Percentiles rank a stretch among this genome's conserved stretches.
Evolutionary conservation across 1,140 invertebrate genomes (phyloP).

Genomic region (Bombus vancouverensis): DNA sequence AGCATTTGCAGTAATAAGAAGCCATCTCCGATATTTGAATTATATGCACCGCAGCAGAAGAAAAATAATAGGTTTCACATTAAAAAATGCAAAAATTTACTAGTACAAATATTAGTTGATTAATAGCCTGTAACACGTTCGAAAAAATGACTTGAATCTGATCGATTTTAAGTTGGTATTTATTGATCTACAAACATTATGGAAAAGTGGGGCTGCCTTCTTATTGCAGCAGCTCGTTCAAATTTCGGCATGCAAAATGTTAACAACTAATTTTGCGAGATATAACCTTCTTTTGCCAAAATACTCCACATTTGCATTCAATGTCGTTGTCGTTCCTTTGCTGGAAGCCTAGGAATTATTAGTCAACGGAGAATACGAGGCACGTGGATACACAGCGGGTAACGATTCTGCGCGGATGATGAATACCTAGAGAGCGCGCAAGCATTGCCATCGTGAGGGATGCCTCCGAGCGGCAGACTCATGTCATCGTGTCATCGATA

Average conservation of each 20-base stretch:
- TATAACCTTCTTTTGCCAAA: neutral
- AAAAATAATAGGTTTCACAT: neutral
- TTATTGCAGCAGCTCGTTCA: too few relatives aligned
- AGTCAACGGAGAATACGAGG: constrained; percentile 14
- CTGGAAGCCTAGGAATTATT: constrained; percentile 22
- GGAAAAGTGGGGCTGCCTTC: too few relatives aligned
- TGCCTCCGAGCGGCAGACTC: constrained; percentile 69
- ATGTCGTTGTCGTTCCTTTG: neutral
- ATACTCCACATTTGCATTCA: neutral
- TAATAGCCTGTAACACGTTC: neutral
- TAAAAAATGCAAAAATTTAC: neutral
- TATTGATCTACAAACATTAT: neutral
- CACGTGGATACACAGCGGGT: constrained; percentile 29
- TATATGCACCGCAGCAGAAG: too few relatives aligned
- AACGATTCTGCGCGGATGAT: constrained; percentile 37
- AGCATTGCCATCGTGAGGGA: constrained; percentile 63
- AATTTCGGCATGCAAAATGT: neutral
- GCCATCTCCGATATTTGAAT: neutral
- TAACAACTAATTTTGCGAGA: neutral
- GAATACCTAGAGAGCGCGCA: constrained; percentile 13
- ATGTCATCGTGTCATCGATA: constrained; percentile 78
- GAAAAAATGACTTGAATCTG: neutral
- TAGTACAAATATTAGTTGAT: too few relatives aligned
- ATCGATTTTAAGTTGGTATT: neutral
- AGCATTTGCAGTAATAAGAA: neutral